Base-by-base conservation (phyloP, 2,113 vertebrate species). In the Stomatorhinus ivindoensis region DNA sequence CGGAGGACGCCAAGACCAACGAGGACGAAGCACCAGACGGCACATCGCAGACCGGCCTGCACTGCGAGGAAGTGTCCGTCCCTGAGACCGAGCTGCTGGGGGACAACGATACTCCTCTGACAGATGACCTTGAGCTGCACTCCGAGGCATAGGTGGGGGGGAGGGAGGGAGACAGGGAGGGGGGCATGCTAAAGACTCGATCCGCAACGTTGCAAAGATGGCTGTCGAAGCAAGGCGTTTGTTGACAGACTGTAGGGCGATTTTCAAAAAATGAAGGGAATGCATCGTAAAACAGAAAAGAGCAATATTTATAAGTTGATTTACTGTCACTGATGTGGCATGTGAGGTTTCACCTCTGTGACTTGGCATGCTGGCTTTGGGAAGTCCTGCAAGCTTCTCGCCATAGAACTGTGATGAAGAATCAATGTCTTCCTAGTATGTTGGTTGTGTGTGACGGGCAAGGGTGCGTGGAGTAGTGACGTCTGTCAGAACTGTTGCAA, bases 1-100 rank as follows among this genome's bases (percentile, higher is more conserved):
- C 94, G 0, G 97, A 98, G 89, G 94, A 95, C 61, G 91, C 90
- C 88, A 95, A 94, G 90, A 93, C 95, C 47, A 91, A 93, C 0
- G 94, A 97, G 51, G 97, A 97, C 35, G 90, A 93, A 42, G 89
- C 91, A 89, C 90, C 92, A 0, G 97, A 98, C 90, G 94, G 96
- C 0, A 92, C 92, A 0, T 94, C 94, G 55, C 97, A 97, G 91
- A 96, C 93, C 88, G 95, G 95, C 0, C 94, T 94, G 51, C 97
- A 96, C 48, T 96, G 96, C n/a, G 95, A 96, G 85, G 95, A 97
- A 58, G 93, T 94, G 73, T 96, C 96, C 3, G 97, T 98, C 89
- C 97, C 97, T 1, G 98, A 98, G 93, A 98, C 97, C 0, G 97
- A 99, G 91, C 95, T 99, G 89, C 93, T 98, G 42, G 97, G 97